Evolutionary conservation across 2,797 vertebrate species (phyloP), one percentile per base, ranked within the genome.

Genomic region (Gymnoscopelus braueri): DNA sequence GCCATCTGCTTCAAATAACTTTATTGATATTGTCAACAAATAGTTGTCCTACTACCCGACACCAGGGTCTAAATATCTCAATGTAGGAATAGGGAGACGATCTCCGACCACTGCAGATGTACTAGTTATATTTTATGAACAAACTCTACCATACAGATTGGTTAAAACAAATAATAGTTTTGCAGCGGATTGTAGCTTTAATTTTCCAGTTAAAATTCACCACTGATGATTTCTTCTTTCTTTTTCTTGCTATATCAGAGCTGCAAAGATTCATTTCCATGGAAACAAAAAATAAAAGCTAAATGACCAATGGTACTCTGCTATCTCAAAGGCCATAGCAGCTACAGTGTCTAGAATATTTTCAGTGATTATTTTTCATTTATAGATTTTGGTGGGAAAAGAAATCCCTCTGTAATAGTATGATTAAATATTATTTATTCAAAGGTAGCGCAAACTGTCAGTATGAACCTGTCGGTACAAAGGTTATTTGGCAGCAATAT

Each of bases 391-490:
- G 8, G 8, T 39, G 2, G 50, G 1, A 51, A n/a, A 51, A n/a
- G 3, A 51, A 15, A 51, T 51, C 3, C 75, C 65, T 65, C 69
- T 82, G 64, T 71, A 71, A 71, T 63, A 67, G 55, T 65, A 65
- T 15, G 66, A 15, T 81, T 87, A 81, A 81, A 75, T 71, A 66
- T 84, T 80, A 39, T 74, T 67, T 60, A 73, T 75, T 69, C 77
- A 73, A 59, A 69, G 55, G 48, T 63, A 74, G 48, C 8, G 70
- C 77, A 69, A 65, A 59, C 44, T 29, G 60, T 74, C 73, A 44
- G 39, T 9, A 63, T 49, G 61, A 35, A 86, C 84, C 90, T 81
- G 86, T 60, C 77, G 83, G 81, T 76, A 79, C 74, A 82, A 68
- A 75, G 71, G 72, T 69, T 74, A 60, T 80, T 82, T 76, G 63